Evolutionary conservation across 2,113 vertebrate genomes (phyloP).

Genomic region (Stercorarius parasiticus): DNA sequence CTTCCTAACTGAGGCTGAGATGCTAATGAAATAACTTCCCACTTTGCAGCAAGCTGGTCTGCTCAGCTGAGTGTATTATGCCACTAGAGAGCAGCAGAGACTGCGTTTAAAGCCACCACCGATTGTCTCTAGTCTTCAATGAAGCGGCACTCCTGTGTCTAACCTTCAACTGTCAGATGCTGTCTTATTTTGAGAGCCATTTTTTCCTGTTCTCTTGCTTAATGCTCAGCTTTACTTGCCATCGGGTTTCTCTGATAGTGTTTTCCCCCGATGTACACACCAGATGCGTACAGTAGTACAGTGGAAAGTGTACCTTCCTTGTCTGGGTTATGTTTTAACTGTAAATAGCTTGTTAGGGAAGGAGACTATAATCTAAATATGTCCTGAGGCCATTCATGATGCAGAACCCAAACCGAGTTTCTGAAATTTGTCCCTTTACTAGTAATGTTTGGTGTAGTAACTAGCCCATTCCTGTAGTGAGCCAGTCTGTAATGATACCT

Average conservation of each 20-base stretch:
- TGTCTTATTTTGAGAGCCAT: background rate
- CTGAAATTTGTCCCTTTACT: background rate
- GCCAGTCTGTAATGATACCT: too few relatives aligned
- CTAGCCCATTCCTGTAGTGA: background rate
- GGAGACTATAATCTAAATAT: background rate
- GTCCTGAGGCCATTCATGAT: background rate
- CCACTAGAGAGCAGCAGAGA: slow-evolving; percentile 64
- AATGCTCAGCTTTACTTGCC: background rate
- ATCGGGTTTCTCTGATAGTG: background rate
- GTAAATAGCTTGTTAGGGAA: background rate
- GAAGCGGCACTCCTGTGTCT: too few relatives aligned
- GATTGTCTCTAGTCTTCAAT: accelerated
- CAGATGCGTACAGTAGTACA: too few relatives aligned
- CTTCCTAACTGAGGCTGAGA: accelerated
- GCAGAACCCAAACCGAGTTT: background rate
- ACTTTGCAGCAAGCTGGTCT: background rate
- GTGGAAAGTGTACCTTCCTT: background rate
- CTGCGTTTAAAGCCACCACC: background rate
- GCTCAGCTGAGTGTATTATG: background rate
- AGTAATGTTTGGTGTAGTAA: background rate
- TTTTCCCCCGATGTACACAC: background rate
- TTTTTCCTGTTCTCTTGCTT: background rate
- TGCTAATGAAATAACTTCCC: accelerated
- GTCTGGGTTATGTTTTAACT: background rate
- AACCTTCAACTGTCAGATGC: background rate